Evolutionary conservation across 1,140 invertebrate species (phyloP), one percentile per base, ranked within the genome.

Genomic region (Orchesella cincta): DNA sequence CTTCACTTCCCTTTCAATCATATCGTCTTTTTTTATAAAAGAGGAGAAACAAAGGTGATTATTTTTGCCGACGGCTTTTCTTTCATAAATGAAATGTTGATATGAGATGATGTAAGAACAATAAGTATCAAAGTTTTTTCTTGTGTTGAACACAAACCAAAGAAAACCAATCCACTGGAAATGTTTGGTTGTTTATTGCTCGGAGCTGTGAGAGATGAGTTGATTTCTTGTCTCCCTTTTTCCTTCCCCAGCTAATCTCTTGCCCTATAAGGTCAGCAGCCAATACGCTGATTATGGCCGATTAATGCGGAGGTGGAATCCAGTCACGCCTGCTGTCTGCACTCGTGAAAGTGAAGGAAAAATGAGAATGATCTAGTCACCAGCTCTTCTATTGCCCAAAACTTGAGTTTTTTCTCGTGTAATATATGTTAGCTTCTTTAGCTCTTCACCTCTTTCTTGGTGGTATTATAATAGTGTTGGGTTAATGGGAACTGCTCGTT

Each of bases 251-350:
- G 39, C 5, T 46, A 46, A 46, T 46, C 39, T 8, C 3, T 57
- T 57, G 52, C 52, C 52, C 8, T 57, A 57, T n/a, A 57, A 57
- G 52, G 52, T 57, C 14, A 57, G n/a, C n/a, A 57, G 23, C 52
- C 52, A 57, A 57, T 57, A 57, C 23, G 52, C 5, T 57, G 52
- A 57, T 57, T n/a, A 57, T 57, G 52, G 52, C 3, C 14, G 52
- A 57, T 57, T 57, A 57, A 57, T 57, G 23, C 52, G 52, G 52
- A 57, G 52, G 52, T n/a, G 52, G 52, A 57, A 18, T 67, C 29
- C 62, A 67, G 62, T 67, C 62, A 67, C 62, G 62, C 62, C 62
- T 67, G 62, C 62, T 67, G 62, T 67, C 62, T 67, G 29, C 31
- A 31, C 62, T 67, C 31, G 28, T 31, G 12, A 67, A 14, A 31